Percentiles rank a stretch among this genome's conserved stretches.
Conservation (phyloP, 2,113 vertebrate species). For the Rhizomys pruinosus region DNA sequence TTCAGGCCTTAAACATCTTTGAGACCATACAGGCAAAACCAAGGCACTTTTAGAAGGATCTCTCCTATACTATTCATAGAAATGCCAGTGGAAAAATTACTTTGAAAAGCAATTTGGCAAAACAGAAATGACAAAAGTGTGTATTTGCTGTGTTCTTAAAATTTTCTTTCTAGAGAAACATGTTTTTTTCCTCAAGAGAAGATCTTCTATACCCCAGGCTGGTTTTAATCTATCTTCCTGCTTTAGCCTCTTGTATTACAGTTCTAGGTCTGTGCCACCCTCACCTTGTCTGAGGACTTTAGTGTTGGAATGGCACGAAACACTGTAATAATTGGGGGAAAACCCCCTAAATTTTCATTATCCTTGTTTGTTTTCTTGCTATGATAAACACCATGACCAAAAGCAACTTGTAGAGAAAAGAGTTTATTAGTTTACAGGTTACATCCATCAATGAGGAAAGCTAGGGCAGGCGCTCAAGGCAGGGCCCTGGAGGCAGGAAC, state of each 20-base stretch:
- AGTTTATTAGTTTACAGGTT: no score
- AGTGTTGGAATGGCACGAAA: neutral
- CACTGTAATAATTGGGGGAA: neutral
- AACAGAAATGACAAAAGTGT: neutral
- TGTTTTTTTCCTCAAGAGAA: neutral
- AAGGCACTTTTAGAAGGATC: neutral
- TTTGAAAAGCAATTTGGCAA: conserved; percentile 48
- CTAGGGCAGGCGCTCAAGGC: no score
- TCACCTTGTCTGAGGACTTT: neutral
- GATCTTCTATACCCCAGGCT: neutral
- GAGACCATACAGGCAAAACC: neutral
- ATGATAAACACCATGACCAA: no score
- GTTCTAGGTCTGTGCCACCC: neutral
- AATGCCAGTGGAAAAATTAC: neutral
- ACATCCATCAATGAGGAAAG: no score
- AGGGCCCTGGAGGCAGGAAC: no score
- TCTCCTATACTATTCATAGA: neutral
- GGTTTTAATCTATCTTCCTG: neutral
- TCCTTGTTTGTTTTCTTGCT: no score
- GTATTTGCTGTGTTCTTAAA: neutral
- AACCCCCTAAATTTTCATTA: neutral
- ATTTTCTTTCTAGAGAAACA: conserved; percentile 15
- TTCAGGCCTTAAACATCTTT: neutral
- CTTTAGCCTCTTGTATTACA: neutral
- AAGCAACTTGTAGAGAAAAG: no score